Evolutionary conservation across 2,888 invertebrate species (phyloP).

Genomic region (Celastrina argiolus): DNA sequence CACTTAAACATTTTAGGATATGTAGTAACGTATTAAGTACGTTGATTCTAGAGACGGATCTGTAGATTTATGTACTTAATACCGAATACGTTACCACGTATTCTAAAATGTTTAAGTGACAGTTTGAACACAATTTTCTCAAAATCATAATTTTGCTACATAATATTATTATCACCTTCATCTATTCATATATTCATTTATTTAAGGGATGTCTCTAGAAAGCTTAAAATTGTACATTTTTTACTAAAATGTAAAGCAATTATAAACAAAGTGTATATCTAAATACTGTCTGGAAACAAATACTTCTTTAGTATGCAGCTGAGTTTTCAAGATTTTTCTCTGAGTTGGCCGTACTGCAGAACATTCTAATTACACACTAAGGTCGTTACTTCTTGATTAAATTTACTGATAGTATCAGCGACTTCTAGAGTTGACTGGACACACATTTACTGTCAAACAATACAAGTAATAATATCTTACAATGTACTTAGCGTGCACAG

Average conservation of each 20-base stretch:
- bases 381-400: neutral
- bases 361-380: neutral
- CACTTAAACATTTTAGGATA: too few species aligned
- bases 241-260: neutral
- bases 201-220: too few species aligned
- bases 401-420: neutral
- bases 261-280: neutral
- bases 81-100: too few species aligned
- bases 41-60: too few species aligned
- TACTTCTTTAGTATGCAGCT: neutral
- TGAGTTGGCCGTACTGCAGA: neutral
- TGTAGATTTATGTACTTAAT: too few species aligned
- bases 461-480: neutral
- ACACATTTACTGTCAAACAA: neutral
- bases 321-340: neutral
- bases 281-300: neutral
- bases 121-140: too few species aligned
- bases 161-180: too few species aligned
- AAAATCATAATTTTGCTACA: too few species aligned
- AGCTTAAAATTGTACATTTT: neutral
- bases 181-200: too few species aligned
- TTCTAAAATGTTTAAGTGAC: too few species aligned
- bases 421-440: neutral
- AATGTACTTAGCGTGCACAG: constrained; percentile 1
- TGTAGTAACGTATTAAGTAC: too few species aligned